Percentiles rank a stretch among this genome's conserved stretches.
Evolutionary conservation across 2,113 vertebrate genomes (phyloP).

Genomic region (Poeciliopsis retropinna): DNA sequence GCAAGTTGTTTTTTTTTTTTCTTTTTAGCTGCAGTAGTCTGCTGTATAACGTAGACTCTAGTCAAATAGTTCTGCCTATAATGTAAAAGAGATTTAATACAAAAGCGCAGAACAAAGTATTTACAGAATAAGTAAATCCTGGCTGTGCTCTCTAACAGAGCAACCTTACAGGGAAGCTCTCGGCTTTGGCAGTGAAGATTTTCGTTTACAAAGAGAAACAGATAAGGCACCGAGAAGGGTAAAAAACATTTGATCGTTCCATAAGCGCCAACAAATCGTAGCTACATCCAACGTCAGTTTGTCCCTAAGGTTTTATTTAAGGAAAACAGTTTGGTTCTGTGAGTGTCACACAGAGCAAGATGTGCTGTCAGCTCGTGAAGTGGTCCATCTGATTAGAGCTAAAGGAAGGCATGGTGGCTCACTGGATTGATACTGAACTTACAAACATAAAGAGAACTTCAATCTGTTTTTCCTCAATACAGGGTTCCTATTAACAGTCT

Average conservation of each 20-base stretch:
- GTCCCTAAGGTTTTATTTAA: not conserved
- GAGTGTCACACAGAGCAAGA: conserved; percentile 13
- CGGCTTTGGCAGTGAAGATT: conserved; percentile 65
- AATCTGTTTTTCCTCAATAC: not conserved
- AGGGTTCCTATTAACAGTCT: not conserved
- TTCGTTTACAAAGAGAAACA: conserved; percentile 56
- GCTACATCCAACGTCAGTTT: conserved; percentile 9
- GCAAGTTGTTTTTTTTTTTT: conserved; percentile 3
- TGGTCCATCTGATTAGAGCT: conserved; percentile 50
- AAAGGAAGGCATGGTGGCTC: conserved; percentile 53
- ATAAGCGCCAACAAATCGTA: conserved; percentile 54
- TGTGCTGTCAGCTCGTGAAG: too few relatives aligned
- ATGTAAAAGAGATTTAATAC: conserved; percentile 73
- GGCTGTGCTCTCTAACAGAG: conserved; percentile 57
- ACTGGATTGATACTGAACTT: conserved; percentile 38
- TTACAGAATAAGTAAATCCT: conserved; percentile 76
- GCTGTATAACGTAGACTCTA: conserved; percentile 62
- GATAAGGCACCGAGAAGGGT: conserved; percentile 68
- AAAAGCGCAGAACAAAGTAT: conserved; percentile 82
- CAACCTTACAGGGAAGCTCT: conserved; percentile 53
- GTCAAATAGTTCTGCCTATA: conserved; percentile 74
- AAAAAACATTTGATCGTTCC: conserved; percentile 57
- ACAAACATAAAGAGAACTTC: conserved; percentile 30
- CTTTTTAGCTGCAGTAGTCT: conserved; percentile 61
- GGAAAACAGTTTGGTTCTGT: not conserved